Percentiles rank a stretch among this genome's conserved stretches.
These are phyloP conservation scores for Colletes gigas DNA, from an alignment of 1,140 invertebrate species.

Conservation along the genomic window DNA sequence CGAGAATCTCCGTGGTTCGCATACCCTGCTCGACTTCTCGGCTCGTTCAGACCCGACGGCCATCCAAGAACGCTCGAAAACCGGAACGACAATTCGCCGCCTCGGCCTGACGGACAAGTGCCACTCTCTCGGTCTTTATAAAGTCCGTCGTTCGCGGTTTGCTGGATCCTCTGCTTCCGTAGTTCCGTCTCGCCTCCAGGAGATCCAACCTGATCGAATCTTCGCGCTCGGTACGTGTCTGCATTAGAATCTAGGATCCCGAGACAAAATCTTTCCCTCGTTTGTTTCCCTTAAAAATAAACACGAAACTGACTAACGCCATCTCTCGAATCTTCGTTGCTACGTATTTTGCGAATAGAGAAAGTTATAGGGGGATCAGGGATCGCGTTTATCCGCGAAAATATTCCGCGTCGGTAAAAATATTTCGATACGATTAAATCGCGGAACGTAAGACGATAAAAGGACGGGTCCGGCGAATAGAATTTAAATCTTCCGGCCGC, in stretches of 20 bases:
- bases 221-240: conserved; percentile 9
- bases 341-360: no score
- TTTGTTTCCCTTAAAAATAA: not conserved
- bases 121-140: not conserved
- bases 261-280: conserved; percentile 25
- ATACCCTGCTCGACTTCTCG: no score
- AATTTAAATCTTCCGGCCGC: not conserved
- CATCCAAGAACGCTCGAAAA: no score
- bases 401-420: not conserved
- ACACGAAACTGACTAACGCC: no score
- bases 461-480: not conserved
- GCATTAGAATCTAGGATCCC: not conserved
- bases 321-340: no score
- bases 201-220: conserved; percentile 50
- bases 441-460: no score
- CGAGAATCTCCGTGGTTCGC: no score
- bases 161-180: not conserved
- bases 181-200: conserved; percentile 24
- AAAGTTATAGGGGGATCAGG: no score
- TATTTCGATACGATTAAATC: no score
- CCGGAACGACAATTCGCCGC: no score
- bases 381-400: not conserved
- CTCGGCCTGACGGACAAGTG: no score
- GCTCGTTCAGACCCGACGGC: no score
- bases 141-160: conserved; percentile 14